Percentiles rank a stretch among this genome's conserved stretches.
Conservation (phyloP, 2,113 vertebrate species). For the Narcine bancroftii region DNA sequence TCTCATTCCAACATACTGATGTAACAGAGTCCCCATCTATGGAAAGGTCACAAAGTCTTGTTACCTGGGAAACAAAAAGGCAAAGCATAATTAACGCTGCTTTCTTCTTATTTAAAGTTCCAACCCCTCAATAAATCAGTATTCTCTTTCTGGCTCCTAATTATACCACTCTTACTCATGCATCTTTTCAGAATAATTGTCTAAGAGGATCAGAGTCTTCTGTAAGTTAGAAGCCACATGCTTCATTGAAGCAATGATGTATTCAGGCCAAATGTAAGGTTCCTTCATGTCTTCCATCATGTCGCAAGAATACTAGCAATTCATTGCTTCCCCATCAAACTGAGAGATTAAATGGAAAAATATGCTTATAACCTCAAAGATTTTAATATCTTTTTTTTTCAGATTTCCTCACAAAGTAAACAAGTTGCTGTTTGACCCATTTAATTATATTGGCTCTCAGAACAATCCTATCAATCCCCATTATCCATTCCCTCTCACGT, state of each 20-base stretch:
- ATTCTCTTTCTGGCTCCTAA: background rate
- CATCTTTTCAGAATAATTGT: background rate
- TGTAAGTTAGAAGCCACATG: background rate
- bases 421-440: too few species aligned
- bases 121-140: background rate
- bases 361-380: background rate
- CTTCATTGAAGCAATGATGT: too few species aligned
- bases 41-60: slow-evolving; percentile 50
- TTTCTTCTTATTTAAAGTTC: background rate
- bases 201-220: background rate
- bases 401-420: too few species aligned
- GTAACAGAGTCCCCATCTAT: slow-evolving; percentile 53
- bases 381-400: too few species aligned
- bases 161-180: background rate
- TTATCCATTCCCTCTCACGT: too few species aligned
- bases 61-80: slow-evolving; percentile 44
- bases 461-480: too few species aligned
- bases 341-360: background rate
- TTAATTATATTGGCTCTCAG: too few species aligned
- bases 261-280: background rate
- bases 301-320: background rate
- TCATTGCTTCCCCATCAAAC: background rate
- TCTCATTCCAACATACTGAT: slow-evolving; percentile 53
- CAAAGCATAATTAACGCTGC: background rate
- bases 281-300: background rate